These are phyloP conservation scores for Colostygia pectinataria DNA, from an alignment of 2,888 invertebrate genomes.

Conservation along the genomic window DNA sequence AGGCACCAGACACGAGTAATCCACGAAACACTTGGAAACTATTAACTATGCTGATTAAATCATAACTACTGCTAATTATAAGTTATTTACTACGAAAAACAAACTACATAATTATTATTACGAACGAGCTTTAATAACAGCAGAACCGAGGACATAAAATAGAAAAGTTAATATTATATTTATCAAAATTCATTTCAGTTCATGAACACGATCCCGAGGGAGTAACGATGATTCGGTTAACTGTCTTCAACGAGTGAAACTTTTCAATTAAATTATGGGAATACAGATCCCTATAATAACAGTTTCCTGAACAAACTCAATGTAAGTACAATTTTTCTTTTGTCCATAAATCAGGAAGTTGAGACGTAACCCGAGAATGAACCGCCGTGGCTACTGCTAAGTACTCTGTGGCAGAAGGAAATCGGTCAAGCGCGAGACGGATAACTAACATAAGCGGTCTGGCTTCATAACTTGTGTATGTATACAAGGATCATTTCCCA, in stretches of 20 bases:
- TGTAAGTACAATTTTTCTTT: conserved; percentile 21
- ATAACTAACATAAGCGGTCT: conserved; percentile 21
- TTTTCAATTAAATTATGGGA: conserved; percentile 27
- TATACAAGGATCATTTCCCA: no score
- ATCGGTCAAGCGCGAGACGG: conserved; percentile 21
- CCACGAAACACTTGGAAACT: background rate
- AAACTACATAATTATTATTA: background rate
- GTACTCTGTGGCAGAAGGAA: conserved; percentile 4
- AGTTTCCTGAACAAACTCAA: conserved; percentile 23
- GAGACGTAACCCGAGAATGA: conserved; percentile 15
- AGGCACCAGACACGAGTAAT: background rate
- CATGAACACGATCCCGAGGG: background rate
- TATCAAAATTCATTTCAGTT: background rate
- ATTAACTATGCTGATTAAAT: conserved; percentile 3
- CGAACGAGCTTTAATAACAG: background rate
- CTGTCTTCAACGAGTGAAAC: conserved; percentile 15
- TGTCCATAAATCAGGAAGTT: conserved; percentile 34
- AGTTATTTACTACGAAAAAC: conserved; percentile 1
- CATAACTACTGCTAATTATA: conserved; percentile 8
- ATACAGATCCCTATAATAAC: conserved; percentile 21
- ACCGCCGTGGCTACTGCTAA: background rate
- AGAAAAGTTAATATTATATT: background rate
- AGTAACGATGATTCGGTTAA: background rate
- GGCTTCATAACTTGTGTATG: background rate
- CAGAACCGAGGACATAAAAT: no score